These are phyloP conservation scores for Hystrix brachyura DNA, from an alignment of 2,113 vertebrate genomes.

Conservation along the genomic window DNA sequence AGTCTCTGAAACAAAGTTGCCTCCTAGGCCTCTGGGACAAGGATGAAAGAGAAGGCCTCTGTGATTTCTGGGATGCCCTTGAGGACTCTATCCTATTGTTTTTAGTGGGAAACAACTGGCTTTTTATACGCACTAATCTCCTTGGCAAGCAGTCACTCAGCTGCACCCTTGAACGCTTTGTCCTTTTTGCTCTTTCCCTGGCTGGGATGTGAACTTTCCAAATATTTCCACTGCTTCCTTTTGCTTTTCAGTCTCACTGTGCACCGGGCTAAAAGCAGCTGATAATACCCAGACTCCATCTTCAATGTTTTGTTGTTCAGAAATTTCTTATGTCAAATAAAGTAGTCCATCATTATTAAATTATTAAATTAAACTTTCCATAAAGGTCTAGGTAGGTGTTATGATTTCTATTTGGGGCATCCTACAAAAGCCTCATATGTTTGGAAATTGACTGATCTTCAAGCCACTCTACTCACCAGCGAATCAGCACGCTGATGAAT, in stretches of 20 bases:
- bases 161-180: neutral
- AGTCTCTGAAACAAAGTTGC: neutral
- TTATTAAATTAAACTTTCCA: neutral
- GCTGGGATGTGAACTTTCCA: neutral
- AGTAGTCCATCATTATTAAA: neutral
- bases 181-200: neutral
- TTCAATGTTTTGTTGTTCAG: neutral
- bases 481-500: neutral
- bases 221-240: neutral
- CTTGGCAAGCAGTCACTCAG: neutral
- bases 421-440: neutral
- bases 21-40: neutral
- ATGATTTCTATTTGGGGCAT: neutral
- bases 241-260: neutral
- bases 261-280: neutral
- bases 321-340: neutral
- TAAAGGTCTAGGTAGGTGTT: neutral
- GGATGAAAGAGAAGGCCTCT: neutral
- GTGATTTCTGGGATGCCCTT: neutral
- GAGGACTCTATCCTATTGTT: neutral
- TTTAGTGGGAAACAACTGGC: neutral
- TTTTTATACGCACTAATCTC: neutral
- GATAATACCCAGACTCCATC: neutral
- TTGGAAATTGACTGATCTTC: neutral
- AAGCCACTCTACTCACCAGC: neutral